phyloP scores from a whole-genome alignment of 2,797 vertebrate genomes.

The Bufotes viridis region DNA sequence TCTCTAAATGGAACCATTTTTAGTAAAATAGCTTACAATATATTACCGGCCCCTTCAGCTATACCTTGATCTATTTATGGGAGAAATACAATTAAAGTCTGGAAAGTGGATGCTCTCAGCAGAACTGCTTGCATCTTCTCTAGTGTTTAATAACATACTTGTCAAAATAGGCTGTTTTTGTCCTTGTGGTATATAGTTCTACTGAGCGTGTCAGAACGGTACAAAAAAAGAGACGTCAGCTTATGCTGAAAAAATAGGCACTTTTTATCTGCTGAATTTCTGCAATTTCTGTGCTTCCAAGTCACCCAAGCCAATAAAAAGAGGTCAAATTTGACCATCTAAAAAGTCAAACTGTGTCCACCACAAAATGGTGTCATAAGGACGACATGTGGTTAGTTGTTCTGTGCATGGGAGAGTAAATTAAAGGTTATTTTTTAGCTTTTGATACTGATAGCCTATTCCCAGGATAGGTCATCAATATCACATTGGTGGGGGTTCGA shows the following conservation, averaged over 20 bases:
- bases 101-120: conserved; percentile 38
- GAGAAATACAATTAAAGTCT: conserved; percentile 46
- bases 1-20: conserved; percentile 47
- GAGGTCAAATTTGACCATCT: background rate
- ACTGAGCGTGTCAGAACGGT: conserved; percentile 11
- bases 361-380: background rate
- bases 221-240: conserved; percentile 8
- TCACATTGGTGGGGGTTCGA: no score
- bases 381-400: background rate
- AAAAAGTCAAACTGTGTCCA: background rate
- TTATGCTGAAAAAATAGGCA: background rate
- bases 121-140: conserved; percentile 32
- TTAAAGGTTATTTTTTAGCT: no score
- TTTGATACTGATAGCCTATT: no score
- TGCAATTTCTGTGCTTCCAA: background rate
- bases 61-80: conserved; percentile 51
- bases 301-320: background rate
- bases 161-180: conserved; percentile 39
- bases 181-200: conserved; percentile 44
- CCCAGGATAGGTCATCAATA: no score
- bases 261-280: background rate
- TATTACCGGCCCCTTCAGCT: conserved; percentile 41
- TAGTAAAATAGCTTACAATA: conserved; percentile 40
- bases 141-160: conserved; percentile 35
- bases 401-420: background rate